phyloP scores from a whole-genome alignment of 2,888 invertebrate species.

The Glyphotaelius pellucidus region DNA sequence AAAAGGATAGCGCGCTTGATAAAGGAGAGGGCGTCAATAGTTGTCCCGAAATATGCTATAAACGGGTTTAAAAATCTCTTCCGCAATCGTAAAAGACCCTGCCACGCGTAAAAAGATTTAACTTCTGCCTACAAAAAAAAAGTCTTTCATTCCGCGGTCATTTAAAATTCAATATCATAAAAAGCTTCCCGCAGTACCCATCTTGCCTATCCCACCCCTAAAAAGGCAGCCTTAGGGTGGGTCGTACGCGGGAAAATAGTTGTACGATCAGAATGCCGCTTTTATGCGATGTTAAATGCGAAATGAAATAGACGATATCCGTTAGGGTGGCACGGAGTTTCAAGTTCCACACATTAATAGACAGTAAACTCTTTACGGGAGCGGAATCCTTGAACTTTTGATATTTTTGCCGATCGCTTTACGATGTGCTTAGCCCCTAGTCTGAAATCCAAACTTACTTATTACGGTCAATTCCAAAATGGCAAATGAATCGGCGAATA shows the following conservation, averaged over 20 bases:
- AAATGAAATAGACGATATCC: constrained; percentile 39
- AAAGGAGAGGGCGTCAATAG: constrained; percentile 5
- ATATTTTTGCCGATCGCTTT: neutral
- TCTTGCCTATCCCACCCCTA: constrained; percentile 26
- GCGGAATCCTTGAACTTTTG: constrained; percentile 13
- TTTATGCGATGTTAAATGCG: constrained; percentile 40
- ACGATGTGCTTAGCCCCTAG: neutral
- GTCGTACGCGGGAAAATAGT: constrained; percentile 17
- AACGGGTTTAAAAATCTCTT: constrained; percentile 28
- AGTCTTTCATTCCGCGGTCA: constrained; percentile 32
- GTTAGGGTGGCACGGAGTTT: constrained; percentile 28
- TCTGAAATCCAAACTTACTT: neutral
- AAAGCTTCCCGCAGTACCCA: constrained; percentile 27
- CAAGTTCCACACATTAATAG: constrained; percentile 6
- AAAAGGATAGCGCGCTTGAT: constrained; percentile 19
- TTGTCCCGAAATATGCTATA: constrained; percentile 21
- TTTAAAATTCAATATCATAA: constrained; percentile 48
- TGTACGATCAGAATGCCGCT: constrained; percentile 26
- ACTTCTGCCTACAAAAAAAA: constrained; percentile 19
- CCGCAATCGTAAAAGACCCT: constrained; percentile 31
- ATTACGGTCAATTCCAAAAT: neutral
- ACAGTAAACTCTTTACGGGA: constrained; percentile 8
- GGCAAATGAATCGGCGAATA: neutral
- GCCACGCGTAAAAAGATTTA: neutral
- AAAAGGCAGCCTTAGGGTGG: neutral